Evolutionary conservation across 2,113 vertebrate species (phyloP).

Genomic region (Piliocolobus tephrosceles): DNA sequence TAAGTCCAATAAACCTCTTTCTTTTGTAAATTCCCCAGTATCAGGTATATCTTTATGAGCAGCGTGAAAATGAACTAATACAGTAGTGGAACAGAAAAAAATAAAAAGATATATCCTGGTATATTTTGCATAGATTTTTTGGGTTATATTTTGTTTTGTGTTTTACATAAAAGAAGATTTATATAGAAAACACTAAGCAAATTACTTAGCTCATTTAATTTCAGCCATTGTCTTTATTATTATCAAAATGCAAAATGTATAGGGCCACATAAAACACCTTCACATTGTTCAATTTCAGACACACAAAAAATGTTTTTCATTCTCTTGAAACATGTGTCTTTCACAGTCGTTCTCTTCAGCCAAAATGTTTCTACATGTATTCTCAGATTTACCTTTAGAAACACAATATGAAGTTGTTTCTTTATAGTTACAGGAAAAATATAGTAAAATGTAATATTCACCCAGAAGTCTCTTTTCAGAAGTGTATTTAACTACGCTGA

Average conservation of each 20-base stretch:
- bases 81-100: not conserved
- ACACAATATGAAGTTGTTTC: not conserved
- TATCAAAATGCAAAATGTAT: not conserved
- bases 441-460: slow-evolving; percentile 20
- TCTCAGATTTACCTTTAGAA: not conserved
- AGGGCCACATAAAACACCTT: not conserved
- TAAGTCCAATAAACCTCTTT: too few relatives aligned
- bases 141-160: not conserved
- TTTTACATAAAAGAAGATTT: not conserved
- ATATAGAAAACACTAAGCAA: not conserved
- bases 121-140: not conserved
- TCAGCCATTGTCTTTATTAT: not conserved
- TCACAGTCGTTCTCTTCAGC: not conserved
- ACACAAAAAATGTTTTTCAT: not conserved
- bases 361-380: not conserved
- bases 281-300: not conserved
- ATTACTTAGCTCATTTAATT: not conserved
- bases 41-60: too few relatives aligned
- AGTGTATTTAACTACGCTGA: not conserved
- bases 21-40: too few relatives aligned
- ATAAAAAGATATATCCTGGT: not conserved
- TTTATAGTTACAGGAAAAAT: not conserved
- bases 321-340: not conserved
- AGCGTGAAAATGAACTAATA: too few relatives aligned
- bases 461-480: not conserved